Evolutionary conservation across 2,888 invertebrate genomes (phyloP).

Genomic region (Aquatica leii): DNA sequence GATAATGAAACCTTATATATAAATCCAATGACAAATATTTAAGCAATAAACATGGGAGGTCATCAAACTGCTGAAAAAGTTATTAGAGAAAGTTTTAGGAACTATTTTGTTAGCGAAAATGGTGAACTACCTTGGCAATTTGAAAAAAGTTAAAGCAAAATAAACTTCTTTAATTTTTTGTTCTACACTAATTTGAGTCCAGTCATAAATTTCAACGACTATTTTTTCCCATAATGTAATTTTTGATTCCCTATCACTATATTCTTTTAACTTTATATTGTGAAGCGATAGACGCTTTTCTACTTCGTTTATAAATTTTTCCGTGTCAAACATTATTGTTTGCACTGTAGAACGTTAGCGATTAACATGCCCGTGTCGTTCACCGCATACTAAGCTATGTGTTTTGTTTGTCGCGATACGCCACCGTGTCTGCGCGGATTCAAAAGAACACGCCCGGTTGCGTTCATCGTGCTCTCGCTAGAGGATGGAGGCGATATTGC

Average conservation of each 20-base stretch:
- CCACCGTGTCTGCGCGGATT: no score
- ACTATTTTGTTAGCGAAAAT: slow-evolving; percentile 3
- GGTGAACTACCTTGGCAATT: slow-evolving; percentile 10
- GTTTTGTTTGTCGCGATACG: no score
- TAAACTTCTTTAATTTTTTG: no score
- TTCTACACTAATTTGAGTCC: background rate
- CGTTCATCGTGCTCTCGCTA: no score
- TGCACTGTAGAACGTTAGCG: no score
- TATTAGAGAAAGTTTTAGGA: background rate
- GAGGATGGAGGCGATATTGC: no score
- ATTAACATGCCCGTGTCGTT: no score
- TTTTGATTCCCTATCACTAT: slow-evolving; percentile 10
- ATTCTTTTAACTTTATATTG: slow-evolving; percentile 14
- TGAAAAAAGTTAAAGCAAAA: background rate
- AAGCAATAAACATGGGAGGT: background rate
- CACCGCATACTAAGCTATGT: no score
- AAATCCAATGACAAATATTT: background rate
- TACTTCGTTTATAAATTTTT: slow-evolving; percentile 16
- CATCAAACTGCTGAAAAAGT: background rate
- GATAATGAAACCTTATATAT: background rate
- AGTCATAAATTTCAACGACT: slow-evolving; percentile 7
- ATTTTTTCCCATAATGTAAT: slow-evolving; percentile 14
- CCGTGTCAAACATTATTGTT: slow-evolving; percentile 30
- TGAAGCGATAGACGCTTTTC: slow-evolving; percentile 15
- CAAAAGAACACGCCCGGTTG: no score